phyloP scores from a whole-genome alignment of 2,113 vertebrate species.

The Excalfactoria chinensis region DNA sequence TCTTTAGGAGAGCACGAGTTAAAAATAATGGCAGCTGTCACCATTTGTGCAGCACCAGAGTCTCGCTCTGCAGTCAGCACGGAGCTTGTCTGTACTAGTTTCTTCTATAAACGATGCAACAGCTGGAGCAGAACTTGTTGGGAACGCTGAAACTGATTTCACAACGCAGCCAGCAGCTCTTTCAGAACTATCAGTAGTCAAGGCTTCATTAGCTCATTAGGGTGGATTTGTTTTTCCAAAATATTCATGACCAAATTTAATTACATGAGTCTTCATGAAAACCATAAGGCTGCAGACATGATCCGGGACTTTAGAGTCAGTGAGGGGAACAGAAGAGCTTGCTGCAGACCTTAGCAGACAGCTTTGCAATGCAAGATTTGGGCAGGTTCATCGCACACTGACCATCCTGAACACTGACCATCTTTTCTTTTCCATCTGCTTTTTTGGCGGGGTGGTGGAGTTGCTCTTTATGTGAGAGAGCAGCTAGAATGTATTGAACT shows the following conservation, averaged over 20 bases:
- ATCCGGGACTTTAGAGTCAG: not conserved
- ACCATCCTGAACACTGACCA: not conserved
- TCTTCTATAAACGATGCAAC: conserved; percentile 3
- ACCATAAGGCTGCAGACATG: not conserved
- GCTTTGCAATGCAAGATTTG: not conserved
- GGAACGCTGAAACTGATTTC: conserved; percentile 27
- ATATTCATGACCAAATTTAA: not conserved
- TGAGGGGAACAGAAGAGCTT: not conserved
- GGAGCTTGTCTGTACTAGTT: conserved; percentile 43
- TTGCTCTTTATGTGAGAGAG: too few relatives aligned
- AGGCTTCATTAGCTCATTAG: conserved; percentile 26
- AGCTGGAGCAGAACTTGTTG: conserved; percentile 28
- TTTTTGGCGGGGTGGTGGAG: too few relatives aligned
- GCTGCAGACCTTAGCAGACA: not conserved
- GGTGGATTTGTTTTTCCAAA: conserved; percentile 19
- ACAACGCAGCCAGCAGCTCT: not conserved
- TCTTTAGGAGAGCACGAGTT: not conserved
- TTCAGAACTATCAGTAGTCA: not conserved
- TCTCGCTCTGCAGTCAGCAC: not conserved
- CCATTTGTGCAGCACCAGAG: not conserved
- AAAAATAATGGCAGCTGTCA: not conserved
- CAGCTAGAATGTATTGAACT: too few relatives aligned
- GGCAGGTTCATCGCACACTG: not conserved
- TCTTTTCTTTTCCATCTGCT: too few relatives aligned
- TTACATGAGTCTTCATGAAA: not conserved